Conservation (phyloP, 2,888 invertebrate species). For the Tipula lateralis region DNA sequence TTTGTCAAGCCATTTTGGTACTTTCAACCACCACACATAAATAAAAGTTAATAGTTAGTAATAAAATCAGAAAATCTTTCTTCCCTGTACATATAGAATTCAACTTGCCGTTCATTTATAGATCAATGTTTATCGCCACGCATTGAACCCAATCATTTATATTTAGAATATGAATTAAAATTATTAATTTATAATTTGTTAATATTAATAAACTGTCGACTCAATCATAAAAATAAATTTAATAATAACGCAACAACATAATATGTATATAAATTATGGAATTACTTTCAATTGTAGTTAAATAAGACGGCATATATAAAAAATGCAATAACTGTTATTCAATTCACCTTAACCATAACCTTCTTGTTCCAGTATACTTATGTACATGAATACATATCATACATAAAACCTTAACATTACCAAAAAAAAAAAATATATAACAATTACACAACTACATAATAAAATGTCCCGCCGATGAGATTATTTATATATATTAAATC, state of each 20-base stretch:
- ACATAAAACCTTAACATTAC: background rate
- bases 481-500: background rate
- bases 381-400: background rate
- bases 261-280: background rate
- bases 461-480: conserved; percentile 11
- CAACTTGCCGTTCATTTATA: background rate
- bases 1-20: too few species aligned
- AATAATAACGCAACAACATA: background rate
- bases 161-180: background rate
- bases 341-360: conserved; percentile 24
- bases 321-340: background rate
- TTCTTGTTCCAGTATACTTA: background rate
- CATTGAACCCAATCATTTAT: background rate
- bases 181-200: background rate
- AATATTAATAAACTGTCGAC: background rate
- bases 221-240: background rate
- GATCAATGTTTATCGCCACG: background rate
- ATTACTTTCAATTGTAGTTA: conserved; percentile 1
- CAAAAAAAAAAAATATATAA: background rate
- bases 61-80: too few species aligned
- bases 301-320: background rate
- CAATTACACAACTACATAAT: background rate
- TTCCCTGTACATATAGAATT: too few species aligned
- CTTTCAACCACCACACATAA: too few species aligned
- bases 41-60: too few species aligned